Evolutionary conservation across 2,888 invertebrate genomes (phyloP), one percentile per base, ranked within the genome.

Genomic region (Drosophila mimica): DNA sequence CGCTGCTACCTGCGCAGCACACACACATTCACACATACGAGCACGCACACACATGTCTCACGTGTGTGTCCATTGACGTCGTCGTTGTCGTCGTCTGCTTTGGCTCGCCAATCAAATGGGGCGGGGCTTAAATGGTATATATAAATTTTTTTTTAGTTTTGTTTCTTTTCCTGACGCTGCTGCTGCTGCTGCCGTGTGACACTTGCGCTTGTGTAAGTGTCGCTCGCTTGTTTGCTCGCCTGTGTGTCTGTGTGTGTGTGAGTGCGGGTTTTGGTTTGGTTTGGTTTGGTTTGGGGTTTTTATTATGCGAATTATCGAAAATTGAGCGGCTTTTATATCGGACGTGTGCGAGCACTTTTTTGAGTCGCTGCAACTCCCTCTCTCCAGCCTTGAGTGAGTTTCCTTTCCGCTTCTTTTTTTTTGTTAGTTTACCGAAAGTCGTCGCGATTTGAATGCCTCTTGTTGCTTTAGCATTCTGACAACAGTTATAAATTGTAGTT

Each of bases 51-150:
- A 83, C 74, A 67, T 71, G 74, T 64, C 75, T 74, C 81, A 84
- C 80, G 80, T 85, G 87, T 87, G 86, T 83, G 83, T 85, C 83
- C 86, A 89, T 89, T 85, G 89, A 89, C 86, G 85, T 72, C 76
- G 88, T 78, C 81, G 71, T 66, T 63, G 73, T 74, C 71, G 68
- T 82, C 74, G 74, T 79, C 71, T 82, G 85, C 79, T 82, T 84
- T 77, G 82, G 86, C 86, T 89, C 91, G 87, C 91, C 92, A 91
- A 91, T 91, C 92, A 88, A 92, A 92, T 88, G 91, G 91, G 91
- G 91, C 91, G 91, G 92, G 91, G 92, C 92, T 90, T 92, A 91
- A 89, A 88, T 84, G 74, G 61, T 70, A 81, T 79, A 64, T 65
- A 61, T 72, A 62, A 63, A 52, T 67, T 58, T 60, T 74, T 64